Evolutionary conservation across 2,888 invertebrate genomes (phyloP).

Genomic region (Panopea generosa): DNA sequence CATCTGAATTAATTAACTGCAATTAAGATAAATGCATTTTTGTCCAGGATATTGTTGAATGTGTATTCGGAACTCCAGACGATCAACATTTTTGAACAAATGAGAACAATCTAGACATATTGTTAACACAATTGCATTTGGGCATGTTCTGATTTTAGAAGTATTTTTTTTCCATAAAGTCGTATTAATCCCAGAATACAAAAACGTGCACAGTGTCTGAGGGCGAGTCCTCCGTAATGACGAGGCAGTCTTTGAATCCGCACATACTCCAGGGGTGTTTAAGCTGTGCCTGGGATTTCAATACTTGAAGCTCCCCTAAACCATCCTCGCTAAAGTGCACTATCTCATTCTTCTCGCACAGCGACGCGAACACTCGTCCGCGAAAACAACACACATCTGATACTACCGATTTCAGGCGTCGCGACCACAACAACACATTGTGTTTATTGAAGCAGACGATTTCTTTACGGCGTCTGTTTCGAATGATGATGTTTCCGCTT

Average conservation of each 20-base stretch:
- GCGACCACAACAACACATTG: conserved; percentile 46
- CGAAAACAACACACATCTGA: conserved; percentile 50
- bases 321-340: conserved; percentile 54
- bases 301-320: conserved; percentile 8
- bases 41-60: no score
- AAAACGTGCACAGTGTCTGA: conserved; percentile 55
- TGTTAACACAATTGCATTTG: no score
- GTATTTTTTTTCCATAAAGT: no score
- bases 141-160: no score
- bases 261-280: conserved; percentile 52
- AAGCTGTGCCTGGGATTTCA: neutral
- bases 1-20: no score
- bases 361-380: conserved; percentile 48
- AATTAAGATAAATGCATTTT: no score
- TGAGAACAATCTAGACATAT: no score
- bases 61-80: no score
- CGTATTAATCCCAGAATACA: no score
- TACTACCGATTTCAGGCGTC: conserved; percentile 35
- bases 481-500: conserved; percentile 40
- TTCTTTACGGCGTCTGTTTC: conserved; percentile 48
- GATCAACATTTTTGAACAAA: no score
- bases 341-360: conserved; percentile 47
- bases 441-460: conserved; percentile 38
- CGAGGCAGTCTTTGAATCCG: conserved; percentile 61
- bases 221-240: conserved; percentile 57